Conservation (phyloP, 2,113 vertebrate genomes). For the Pteruthius melanotis region DNA sequence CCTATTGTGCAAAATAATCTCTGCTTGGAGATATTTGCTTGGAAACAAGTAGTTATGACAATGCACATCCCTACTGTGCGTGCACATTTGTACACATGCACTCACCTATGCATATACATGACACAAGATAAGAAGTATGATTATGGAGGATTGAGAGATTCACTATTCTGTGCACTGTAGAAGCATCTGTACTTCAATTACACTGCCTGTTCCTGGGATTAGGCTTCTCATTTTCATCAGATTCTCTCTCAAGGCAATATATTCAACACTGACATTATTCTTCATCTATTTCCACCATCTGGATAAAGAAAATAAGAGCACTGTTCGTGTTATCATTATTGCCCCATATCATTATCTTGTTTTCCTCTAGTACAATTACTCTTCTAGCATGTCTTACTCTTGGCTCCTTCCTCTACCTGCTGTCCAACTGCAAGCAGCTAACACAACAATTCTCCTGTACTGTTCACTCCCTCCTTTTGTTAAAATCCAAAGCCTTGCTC, state of each 20-base stretch:
- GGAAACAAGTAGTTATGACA: background rate
- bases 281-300: background rate
- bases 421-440: background rate
- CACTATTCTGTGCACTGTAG: background rate
- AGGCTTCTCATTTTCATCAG: background rate
- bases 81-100: background rate
- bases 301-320: background rate
- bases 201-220: background rate
- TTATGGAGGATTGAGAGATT: background rate
- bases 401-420: background rate
- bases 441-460: background rate
- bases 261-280: background rate
- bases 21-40: background rate
- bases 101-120: background rate
- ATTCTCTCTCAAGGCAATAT: background rate
- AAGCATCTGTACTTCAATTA: background rate
- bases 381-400: background rate
- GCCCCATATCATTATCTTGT: background rate
- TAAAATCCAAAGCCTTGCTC: background rate
- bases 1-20: background rate
- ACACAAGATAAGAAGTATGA: background rate
- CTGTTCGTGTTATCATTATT: background rate
- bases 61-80: background rate
- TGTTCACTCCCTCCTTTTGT: background rate
- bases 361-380: background rate